phyloP scores from a whole-genome alignment of 2,888 invertebrate species.

The Drymonia ruficornis region DNA sequence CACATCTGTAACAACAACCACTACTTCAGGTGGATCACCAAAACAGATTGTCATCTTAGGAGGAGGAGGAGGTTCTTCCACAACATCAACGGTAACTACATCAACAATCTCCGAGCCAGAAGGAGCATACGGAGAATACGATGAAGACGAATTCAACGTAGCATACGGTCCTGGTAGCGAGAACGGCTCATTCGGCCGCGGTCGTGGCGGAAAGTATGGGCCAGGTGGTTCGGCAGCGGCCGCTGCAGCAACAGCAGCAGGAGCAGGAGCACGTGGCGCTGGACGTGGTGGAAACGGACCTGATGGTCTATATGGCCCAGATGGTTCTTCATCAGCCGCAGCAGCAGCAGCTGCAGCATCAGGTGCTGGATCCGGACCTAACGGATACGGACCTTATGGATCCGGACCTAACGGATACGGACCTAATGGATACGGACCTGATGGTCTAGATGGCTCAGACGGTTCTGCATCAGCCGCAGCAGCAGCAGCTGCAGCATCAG shows the following conservation, averaged over 20 bases:
- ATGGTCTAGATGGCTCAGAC: no score
- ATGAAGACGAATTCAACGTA: not conserved
- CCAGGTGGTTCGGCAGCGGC: conserved; percentile 17
- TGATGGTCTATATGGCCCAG: no score
- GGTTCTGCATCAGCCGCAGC: no score
- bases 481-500: no score
- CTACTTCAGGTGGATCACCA: not conserved
- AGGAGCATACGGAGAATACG: not conserved
- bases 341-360: no score
- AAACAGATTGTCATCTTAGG: not conserved
- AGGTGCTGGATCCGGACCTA: no score
- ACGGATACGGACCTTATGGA: no score
- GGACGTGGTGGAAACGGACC: conserved; percentile 2
- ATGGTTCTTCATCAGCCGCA: conserved; percentile 8
- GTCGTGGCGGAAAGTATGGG: conserved; percentile 7
- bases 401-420: no score
- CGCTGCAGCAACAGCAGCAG: conserved; percentile 23
- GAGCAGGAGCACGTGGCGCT: conserved; percentile 11
- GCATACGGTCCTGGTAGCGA: not conserved
- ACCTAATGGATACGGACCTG: no score
- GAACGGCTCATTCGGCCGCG: not conserved
- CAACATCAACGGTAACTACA: not conserved
- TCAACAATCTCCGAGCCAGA: not conserved
- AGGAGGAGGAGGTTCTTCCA: not conserved
- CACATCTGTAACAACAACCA: not conserved